A percentile compares a stretch with the other conserved stretches of the same genome.
These are phyloP conservation scores for Ianthella basta DNA, from an alignment of 37 sponge, comb jelly and placozoan species.

Conservation along the genomic window DNA sequence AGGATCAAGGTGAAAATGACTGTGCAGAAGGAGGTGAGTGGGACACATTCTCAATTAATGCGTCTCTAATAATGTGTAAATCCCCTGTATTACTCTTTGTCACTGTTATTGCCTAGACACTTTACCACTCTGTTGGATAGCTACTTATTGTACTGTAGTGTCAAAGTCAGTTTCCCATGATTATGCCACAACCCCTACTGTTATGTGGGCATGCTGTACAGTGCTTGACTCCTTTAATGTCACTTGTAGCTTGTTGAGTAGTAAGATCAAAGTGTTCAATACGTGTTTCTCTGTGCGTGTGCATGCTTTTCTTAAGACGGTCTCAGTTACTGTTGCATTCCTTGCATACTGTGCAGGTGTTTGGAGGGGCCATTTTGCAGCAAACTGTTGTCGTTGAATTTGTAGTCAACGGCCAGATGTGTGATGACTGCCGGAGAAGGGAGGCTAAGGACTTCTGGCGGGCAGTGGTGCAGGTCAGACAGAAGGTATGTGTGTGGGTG, in stretches of 20 bases:
- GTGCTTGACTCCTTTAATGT: too few relatives aligned
- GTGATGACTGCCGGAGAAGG: conserved; percentile 90
- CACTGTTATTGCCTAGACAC: too few relatives aligned
- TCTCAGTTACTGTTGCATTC: background rate
- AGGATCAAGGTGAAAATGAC: conserved; percentile 94
- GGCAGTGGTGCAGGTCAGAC: conserved; percentile 93
- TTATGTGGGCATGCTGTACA: too few relatives aligned
- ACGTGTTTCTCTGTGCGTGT: background rate
- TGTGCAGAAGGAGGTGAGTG: conserved; percentile 90
- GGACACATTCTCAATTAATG: too few relatives aligned
- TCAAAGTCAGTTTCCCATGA: too few relatives aligned
- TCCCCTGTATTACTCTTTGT: too few relatives aligned
- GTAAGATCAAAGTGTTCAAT: too few relatives aligned
- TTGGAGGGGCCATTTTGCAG: conserved; percentile 78
- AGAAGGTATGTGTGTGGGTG: conserved; percentile 69
- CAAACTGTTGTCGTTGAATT: conserved; percentile 95
- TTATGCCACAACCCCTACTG: too few relatives aligned
- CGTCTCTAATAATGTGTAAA: too few relatives aligned
- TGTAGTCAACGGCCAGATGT: conserved; percentile 94
- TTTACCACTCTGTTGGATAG: too few relatives aligned
- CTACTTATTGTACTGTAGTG: too few relatives aligned
- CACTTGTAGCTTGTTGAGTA: too few relatives aligned
- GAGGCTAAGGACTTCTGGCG: conserved; percentile 93
- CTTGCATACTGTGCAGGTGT: conserved; percentile 45
- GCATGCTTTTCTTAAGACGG: background rate